A percentile compares a stretch with the other conserved stretches of the same genome.
These are phyloP conservation scores for Bradypodion ventrale DNA, from an alignment of 2,797 vertebrate species.

Conservation along the genomic window DNA sequence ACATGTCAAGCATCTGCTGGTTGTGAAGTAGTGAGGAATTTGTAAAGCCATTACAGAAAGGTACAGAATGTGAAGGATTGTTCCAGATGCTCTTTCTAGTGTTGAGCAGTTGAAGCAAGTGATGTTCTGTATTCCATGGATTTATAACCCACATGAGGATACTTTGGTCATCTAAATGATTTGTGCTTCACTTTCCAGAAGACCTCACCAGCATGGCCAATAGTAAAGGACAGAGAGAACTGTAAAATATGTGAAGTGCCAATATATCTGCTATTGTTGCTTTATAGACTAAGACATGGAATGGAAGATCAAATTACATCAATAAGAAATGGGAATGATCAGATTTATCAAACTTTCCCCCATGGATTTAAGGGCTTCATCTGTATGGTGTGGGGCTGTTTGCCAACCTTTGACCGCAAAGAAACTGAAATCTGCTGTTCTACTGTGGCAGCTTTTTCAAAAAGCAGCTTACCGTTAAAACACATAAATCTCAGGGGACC, in stretches of 20 bases:
- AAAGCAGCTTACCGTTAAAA: no score
- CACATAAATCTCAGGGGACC: no score
- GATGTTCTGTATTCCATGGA: neutral
- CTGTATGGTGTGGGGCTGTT: neutral
- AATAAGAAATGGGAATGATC: neutral
- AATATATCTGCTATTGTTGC: no score
- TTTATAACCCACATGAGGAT: no score
- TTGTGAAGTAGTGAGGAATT: neutral
- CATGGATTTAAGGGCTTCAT: neutral
- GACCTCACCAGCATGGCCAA: no score
- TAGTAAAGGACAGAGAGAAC: no score
- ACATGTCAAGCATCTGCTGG: neutral
- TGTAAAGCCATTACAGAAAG: neutral
- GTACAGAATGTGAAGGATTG: no score
- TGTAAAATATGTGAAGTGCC: no score
- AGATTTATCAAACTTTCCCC: neutral
- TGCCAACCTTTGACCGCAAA: neutral
- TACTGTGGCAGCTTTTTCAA: no score
- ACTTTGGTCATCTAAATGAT: no score
- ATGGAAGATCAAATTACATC: neutral
- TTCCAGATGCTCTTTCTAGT: neutral
- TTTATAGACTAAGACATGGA: neutral
- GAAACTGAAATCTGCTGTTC: no score
- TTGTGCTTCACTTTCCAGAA: no score
- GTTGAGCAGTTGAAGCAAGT: neutral